Evolutionary conservation across 2,797 vertebrate genomes (phyloP).

Genomic region (Coilia nasus): DNA sequence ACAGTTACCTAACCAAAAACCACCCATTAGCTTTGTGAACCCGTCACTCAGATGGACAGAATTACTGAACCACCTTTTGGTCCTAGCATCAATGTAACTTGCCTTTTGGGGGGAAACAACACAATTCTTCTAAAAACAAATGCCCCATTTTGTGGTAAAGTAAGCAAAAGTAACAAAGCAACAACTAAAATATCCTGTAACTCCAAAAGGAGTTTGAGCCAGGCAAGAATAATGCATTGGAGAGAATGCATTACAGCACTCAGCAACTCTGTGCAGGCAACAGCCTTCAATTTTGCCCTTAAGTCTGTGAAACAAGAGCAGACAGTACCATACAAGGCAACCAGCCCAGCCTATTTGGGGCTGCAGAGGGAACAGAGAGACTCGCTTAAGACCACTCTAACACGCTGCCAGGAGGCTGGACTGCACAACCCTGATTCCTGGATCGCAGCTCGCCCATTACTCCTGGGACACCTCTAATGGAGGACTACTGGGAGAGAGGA

Average conservation of each 20-base stretch:
- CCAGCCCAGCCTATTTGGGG: background rate
- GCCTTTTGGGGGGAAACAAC: background rate
- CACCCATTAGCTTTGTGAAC: background rate
- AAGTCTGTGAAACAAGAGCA: background rate
- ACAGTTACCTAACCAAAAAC: background rate
- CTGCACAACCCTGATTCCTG: background rate
- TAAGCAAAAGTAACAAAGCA: background rate
- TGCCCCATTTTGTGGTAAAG: background rate
- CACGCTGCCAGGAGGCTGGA: background rate
- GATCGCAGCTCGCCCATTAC: background rate
- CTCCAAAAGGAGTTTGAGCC: background rate
- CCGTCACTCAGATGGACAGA: background rate
- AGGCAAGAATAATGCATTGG: too few species aligned
- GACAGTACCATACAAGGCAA: background rate
- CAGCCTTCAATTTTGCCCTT: background rate
- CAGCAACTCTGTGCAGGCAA: background rate
- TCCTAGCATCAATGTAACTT: background rate
- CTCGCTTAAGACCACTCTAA: constrained; percentile 6
- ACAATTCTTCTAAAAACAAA: background rate
- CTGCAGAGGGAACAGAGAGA: background rate
- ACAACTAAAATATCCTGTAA: background rate
- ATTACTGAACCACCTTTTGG: background rate
- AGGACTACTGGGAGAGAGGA: background rate
- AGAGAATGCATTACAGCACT: background rate
- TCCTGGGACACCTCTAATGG: background rate